Evolutionary conservation across 2,888 invertebrate species (phyloP).

Genomic region (Teleogryllus oceanicus): DNA sequence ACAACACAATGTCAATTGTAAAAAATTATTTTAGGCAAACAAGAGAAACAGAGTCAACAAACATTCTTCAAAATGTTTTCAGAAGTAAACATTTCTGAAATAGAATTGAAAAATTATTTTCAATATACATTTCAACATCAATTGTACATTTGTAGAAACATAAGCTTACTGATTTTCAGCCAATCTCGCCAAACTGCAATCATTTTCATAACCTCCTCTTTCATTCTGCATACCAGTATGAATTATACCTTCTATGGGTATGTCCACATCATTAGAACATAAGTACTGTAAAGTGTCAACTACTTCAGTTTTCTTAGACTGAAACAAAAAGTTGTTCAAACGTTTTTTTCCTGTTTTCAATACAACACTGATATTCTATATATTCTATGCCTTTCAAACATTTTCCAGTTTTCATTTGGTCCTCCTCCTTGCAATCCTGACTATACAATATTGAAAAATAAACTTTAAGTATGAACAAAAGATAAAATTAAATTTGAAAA

Average conservation of each 20-base stretch:
- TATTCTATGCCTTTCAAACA: not conserved
- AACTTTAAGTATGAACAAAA: too few relatives aligned
- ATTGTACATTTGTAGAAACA: too few relatives aligned
- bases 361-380: not conserved
- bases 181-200: slow-evolving; percentile 89
- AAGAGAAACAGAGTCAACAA: too few relatives aligned
- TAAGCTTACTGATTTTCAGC: slow-evolving; percentile 76
- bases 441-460: too few relatives aligned
- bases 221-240: slow-evolving; percentile 98
- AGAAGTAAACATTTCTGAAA: too few relatives aligned
- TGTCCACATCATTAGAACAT: slow-evolving; percentile 95
- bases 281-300: slow-evolving; percentile 85
- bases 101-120: too few relatives aligned
- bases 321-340: slow-evolving; percentile 39
- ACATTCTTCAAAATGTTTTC: too few relatives aligned
- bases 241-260: slow-evolving; percentile 86
- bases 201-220: slow-evolving; percentile 95
- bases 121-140: too few relatives aligned
- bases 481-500: too few relatives aligned
- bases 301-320: slow-evolving; percentile 85
- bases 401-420: not conserved
- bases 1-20: too few relatives aligned
- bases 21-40: too few relatives aligned
- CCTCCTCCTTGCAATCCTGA: too few relatives aligned
- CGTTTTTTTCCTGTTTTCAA: not conserved